phyloP scores from a whole-genome alignment of 2,888 invertebrate genomes.

The Trissolcus japonicus region DNA sequence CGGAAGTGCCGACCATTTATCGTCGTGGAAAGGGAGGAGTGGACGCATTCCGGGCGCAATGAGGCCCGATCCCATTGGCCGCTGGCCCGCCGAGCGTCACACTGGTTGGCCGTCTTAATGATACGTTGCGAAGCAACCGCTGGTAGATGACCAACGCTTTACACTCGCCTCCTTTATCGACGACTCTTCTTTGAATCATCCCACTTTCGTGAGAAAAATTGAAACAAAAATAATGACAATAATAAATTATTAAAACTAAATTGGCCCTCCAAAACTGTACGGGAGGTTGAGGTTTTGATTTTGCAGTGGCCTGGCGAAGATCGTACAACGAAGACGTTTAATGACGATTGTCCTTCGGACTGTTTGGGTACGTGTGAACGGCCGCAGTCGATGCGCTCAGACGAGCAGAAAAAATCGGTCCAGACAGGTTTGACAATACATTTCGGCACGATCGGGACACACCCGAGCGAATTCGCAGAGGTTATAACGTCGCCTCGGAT shows the following conservation, averaged over 20 bases:
- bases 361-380: conserved; percentile 19
- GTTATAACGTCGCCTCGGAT: conserved; percentile 55
- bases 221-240: not conserved
- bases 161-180: conserved; percentile 41
- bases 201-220: too few relatives aligned
- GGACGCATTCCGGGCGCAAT: conserved; percentile 71
- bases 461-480: conserved; percentile 59
- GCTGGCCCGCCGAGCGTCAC: conserved; percentile 71
- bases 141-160: conserved; percentile 64
- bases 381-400: conserved; percentile 39
- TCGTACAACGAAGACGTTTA: conserved; percentile 5
- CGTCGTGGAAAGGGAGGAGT: conserved; percentile 63
- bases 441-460: conserved; percentile 65
- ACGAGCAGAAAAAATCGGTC: conserved; percentile 60
- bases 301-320: too few relatives aligned
- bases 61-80: conserved; percentile 72
- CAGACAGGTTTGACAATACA: conserved; percentile 63
- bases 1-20: conserved; percentile 67
- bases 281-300: too few relatives aligned
- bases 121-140: conserved; percentile 68
- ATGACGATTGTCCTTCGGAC: conserved; percentile 25
- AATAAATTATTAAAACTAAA: not conserved
- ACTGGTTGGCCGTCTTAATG: conserved; percentile 75
- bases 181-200: conserved; percentile 10
- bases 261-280: too few relatives aligned